These are phyloP conservation scores for Pyrgilauda ruficollis DNA, from an alignment of 2,113 vertebrate genomes.

Conservation along the genomic window DNA sequence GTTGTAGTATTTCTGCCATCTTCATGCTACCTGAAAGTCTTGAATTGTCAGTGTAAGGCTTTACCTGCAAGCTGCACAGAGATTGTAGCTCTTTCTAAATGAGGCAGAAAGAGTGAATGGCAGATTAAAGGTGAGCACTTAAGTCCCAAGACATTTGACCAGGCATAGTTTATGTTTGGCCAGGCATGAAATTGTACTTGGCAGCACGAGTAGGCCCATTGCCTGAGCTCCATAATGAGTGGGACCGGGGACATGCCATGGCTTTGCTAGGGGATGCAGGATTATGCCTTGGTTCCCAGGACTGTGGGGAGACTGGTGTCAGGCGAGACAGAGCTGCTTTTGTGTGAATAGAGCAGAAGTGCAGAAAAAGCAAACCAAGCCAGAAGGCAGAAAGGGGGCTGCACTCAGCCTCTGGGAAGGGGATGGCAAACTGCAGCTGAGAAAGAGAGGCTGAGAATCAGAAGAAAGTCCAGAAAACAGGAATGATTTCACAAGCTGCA, in stretches of 20 bases:
- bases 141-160: not conserved
- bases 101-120: not conserved
- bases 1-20: not conserved
- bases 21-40: not conserved
- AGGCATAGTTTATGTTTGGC: not conserved
- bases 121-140: not conserved
- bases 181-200: not conserved
- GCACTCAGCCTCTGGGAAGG: not conserved
- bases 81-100: not conserved
- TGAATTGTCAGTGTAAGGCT: not conserved
- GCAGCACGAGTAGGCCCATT: rapidly evolving
- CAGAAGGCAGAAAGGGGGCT: not conserved
- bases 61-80: not conserved
- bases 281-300: not conserved
- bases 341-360: not conserved
- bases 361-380: not conserved
- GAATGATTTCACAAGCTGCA: not conserved
- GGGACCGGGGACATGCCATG: not conserved
- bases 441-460: not conserved
- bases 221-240: not conserved
- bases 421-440: not conserved
- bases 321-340: not conserved
- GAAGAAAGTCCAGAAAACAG: not conserved
- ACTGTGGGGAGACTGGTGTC: not conserved
- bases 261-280: not conserved